Percentiles rank a stretch among this genome's conserved stretches.
Conservation (phyloP, 2,113 vertebrate species). For the Heterotilapia buettikoferi region DNA sequence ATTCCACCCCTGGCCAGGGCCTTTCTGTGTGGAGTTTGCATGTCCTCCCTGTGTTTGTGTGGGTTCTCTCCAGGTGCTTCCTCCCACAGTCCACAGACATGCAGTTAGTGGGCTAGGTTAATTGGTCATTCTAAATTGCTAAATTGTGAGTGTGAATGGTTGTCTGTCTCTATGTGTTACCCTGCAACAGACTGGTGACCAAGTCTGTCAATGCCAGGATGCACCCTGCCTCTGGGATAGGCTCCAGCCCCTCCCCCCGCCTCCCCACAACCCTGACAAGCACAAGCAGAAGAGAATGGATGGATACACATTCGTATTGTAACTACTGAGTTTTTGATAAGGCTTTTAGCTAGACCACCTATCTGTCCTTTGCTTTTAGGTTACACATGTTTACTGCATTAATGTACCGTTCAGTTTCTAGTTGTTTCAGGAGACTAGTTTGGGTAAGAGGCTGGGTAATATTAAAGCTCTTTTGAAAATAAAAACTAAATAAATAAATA, state of each 20-base stretch:
- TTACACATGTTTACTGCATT: neutral
- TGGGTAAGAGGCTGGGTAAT: neutral
- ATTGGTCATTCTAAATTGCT: neutral
- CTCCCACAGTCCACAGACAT: neutral
- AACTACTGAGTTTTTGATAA: neutral
- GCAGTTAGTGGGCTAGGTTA: neutral
- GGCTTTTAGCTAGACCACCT: neutral
- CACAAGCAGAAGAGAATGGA: neutral
- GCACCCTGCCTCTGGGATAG: neutral
- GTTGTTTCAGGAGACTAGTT: neutral
- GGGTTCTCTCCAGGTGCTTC: neutral
- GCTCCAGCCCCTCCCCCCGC: rapidly evolving
- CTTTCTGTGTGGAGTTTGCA: neutral
- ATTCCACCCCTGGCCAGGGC: neutral
- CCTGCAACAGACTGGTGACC: neutral
- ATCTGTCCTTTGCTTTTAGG: neutral
- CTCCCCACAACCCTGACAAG: neutral
- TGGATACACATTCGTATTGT: neutral
- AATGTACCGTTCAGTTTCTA: neutral
- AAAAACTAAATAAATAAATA: neutral
- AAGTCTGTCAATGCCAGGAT: neutral
- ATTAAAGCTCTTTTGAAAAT: neutral
- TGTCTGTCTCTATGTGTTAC: neutral
- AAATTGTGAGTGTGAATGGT: neutral
- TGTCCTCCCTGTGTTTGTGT: neutral